Conservation (phyloP, 2,113 vertebrate genomes). For the Eptesicus fuscus region DNA sequence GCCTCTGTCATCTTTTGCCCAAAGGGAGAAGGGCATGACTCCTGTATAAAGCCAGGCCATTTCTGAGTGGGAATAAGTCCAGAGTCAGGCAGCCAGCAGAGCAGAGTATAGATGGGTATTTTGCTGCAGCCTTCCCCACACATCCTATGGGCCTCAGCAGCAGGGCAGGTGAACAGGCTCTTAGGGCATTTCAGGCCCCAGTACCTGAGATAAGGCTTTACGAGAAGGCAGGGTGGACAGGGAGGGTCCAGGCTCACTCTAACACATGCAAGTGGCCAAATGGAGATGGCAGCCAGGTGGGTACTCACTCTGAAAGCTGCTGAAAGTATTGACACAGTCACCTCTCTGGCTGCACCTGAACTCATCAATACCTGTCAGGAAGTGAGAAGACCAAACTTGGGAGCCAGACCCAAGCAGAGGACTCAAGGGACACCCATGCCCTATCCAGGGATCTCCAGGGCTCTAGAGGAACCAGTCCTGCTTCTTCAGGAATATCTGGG, state of each 20-base stretch:
- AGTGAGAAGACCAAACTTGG: neutral
- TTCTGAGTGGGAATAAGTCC: neutral
- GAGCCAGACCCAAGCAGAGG: neutral
- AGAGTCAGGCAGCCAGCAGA: neutral
- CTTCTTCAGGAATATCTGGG: neutral
- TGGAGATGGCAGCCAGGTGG: conserved; percentile 92
- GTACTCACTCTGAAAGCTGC: conserved; percentile 96
- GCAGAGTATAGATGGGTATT: neutral
- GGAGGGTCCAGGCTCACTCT: conserved; percentile 81
- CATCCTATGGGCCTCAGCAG: neutral
- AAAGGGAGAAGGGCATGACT: neutral
- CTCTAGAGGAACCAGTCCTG: neutral
- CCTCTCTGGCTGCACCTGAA: conserved; percentile 96
- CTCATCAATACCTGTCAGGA: conserved; percentile 89
- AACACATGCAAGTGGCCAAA: conserved; percentile 90
- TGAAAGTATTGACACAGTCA: conserved; percentile 93
- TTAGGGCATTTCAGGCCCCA: neutral
- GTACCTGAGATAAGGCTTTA: neutral
- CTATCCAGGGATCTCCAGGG: neutral
- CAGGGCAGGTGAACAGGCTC: neutral
- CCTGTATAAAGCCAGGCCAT: neutral
- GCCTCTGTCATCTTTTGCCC: neutral
- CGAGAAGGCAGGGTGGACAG: neutral
- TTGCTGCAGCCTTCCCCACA: fast-evolving
- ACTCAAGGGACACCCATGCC: neutral